A percentile compares a stretch with the other conserved stretches of the same genome.
phyloP scores from a whole-genome alignment of 2,113 vertebrate genomes.

The Brachyistius frenatus region DNA sequence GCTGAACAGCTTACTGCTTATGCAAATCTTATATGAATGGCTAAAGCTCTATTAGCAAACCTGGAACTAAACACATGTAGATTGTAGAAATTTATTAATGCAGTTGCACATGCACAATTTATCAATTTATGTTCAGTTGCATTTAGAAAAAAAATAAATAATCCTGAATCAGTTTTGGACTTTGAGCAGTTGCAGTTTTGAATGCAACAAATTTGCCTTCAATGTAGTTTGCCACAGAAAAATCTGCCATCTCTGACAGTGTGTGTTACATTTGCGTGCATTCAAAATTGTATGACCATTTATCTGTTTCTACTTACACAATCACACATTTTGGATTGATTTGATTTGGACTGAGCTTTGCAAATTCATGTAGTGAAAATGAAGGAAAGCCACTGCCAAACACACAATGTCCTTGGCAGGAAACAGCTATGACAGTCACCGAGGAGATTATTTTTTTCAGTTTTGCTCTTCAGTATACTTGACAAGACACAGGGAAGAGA shows the following conservation, averaged over 20 bases:
- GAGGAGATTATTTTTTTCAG: not conserved
- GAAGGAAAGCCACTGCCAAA: conserved; percentile 41
- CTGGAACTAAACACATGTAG: too few relatives aligned
- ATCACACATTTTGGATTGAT: conserved; percentile 25
- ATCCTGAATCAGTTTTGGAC: too few relatives aligned
- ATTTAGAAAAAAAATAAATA: too few relatives aligned
- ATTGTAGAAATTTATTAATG: too few relatives aligned
- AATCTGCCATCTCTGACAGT: not conserved
- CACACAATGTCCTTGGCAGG: conserved; percentile 53
- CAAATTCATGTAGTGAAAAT: conserved; percentile 24
- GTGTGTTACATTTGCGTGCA: not conserved
- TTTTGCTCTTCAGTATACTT: conserved; percentile 20
- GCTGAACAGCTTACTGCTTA: too few relatives aligned
- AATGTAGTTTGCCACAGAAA: not conserved
- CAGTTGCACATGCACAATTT: too few relatives aligned
- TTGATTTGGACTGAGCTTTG: conserved; percentile 22
- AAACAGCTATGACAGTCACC: conserved; percentile 20
- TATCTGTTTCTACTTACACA: conserved; percentile 12
- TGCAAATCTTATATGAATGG: too few relatives aligned
- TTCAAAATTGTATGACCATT: not conserved
- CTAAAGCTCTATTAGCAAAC: too few relatives aligned
- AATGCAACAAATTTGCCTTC: not conserved
- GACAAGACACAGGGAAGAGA: not conserved
- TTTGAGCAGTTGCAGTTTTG: not conserved
- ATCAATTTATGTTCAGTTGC: too few relatives aligned